Evolutionary conservation across 2,797 vertebrate species (phyloP), one percentile per base, ranked within the genome.

Genomic region (Apogon hyalosoma): DNA sequence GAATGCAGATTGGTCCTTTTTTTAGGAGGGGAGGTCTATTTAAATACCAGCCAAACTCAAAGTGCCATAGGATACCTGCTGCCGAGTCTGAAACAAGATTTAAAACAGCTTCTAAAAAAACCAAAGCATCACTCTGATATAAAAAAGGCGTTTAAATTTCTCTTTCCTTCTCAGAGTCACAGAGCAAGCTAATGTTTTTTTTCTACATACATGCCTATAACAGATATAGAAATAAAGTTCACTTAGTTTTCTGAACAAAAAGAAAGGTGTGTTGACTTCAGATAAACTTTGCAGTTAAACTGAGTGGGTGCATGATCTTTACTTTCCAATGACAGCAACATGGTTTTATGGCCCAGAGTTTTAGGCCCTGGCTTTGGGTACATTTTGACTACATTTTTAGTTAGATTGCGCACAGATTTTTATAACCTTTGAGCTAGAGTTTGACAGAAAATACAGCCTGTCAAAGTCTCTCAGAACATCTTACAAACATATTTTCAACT

Each of bases 371-470:
- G 43, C 1, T 6, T 6, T 7, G 43, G 31, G 63, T 46, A 42
- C 8, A 73, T 74, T 68, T 77, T 24, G 21, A 24, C 21, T 2
- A 24, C 21, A 24, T 67, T 48, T 57, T 57, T 47, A 43, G 66
- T 45, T 67, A 54, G 31, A 74, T 51, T 24, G 16, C 54, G 40
- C 54, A 39, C 15, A 24, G 81, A 67, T 74, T n/a, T 84, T 62
- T 76, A 49, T 73, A 73, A 76, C 65, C 66, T 76, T 50, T 58
- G 64, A 68, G 51, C 65, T 49, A 54, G 63, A 74, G 66, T 70
- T 56, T 67, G 40, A 47, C 41, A 60, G 39, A 66, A 70, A 72
- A 24, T 63, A 68, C 69, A 77, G 59, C 47, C 39, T 76, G 57
- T 82, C 63, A 73, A 70, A 33, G 60, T 53, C 57, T 63, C 47